Evolutionary conservation across 1,140 invertebrate species (phyloP).

Genomic region (Pentalonia nigronervosa): DNA sequence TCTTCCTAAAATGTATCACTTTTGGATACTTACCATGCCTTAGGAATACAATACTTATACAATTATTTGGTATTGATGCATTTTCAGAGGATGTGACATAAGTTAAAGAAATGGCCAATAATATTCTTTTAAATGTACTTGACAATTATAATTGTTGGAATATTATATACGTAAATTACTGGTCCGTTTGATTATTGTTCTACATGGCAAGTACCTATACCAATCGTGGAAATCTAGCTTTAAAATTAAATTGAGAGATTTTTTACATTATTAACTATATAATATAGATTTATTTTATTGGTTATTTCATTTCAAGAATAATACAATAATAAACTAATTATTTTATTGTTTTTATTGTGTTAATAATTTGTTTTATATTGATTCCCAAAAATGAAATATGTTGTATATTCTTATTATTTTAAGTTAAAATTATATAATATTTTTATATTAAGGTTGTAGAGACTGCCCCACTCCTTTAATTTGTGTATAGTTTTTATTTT

Average conservation of each 20-base stretch:
- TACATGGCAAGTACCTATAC: neutral
- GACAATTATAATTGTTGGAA: neutral
- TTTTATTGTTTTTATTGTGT: constrained; percentile 6
- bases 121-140: neutral
- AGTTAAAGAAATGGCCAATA: neutral
- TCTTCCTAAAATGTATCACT: neutral
- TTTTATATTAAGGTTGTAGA: neutral
- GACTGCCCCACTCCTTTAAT: neutral
- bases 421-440: neutral
- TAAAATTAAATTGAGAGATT: neutral
- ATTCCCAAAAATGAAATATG: neutral
- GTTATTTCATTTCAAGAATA: neutral
- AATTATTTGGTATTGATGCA: neutral
- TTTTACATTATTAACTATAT: neutral
- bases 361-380: neutral
- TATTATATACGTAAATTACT: too few relatives aligned
- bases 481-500: neutral
- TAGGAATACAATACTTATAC: neutral
- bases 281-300: neutral
- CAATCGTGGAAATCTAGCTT: neutral
- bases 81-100: neutral
- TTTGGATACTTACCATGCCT: neutral
- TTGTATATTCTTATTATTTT: neutral
- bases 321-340: neutral
- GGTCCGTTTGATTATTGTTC: too few relatives aligned